Evolutionary conservation across 2,113 vertebrate species (phyloP).

Genomic region (Eolophus roseicapilla): DNA sequence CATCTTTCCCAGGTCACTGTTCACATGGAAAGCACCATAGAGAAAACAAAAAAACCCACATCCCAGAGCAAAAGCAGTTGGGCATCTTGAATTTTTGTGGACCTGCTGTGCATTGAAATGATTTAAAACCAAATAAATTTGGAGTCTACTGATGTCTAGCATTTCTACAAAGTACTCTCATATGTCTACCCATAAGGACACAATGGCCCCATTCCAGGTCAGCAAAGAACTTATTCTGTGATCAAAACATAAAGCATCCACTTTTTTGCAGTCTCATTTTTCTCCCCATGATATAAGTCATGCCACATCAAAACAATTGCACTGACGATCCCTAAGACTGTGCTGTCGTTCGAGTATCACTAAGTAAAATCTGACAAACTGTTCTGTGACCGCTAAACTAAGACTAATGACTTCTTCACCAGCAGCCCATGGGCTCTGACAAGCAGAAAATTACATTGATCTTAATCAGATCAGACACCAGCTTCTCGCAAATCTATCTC

Average conservation of each 20-base stretch:
- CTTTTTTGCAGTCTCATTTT: neutral
- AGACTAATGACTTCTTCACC: neutral
- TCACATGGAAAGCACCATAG: neutral
- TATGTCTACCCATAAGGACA: neutral
- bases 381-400: neutral
- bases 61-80: neutral
- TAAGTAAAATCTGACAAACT: neutral
- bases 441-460: slow-evolving; percentile 13
- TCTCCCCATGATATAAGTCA: neutral
- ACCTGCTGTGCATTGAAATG: rapidly evolving
- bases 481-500: slow-evolving; percentile 9
- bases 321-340: neutral
- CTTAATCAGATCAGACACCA: slow-evolving; percentile 59
- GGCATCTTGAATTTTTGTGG: neutral
- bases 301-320: neutral
- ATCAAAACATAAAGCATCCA: neutral
- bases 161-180: neutral
- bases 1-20: rapidly evolving
- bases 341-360: rapidly evolving
- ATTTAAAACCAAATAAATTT: neutral
- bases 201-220: neutral
- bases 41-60: neutral
- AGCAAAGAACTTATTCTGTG: neutral
- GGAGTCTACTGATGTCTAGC: rapidly evolving
- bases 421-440: neutral